Base-by-base conservation (phyloP, 2,797 vertebrate species). In the Ceryle rudis region DNA sequence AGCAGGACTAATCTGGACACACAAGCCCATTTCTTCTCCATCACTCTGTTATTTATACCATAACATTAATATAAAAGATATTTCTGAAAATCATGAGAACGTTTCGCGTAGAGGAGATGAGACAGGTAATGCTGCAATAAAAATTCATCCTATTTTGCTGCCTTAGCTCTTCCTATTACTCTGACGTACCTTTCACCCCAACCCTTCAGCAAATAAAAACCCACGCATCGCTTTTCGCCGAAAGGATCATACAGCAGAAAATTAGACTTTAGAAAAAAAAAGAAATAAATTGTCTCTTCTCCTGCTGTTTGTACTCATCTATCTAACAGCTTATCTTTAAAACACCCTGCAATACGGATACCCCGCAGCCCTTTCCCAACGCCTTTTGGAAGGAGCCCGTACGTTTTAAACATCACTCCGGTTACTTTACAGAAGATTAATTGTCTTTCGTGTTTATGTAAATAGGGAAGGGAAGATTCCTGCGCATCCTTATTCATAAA, bases 381-480 rank as follows among this genome's bases (percentile, higher is more conserved):
- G 29, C 7, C 47, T 6, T 73, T 67, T 28, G 25, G 81, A 82
- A 70, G 57, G 22, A 62, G n/a, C 5, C 52, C 61, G 29, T 9
- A 33, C 16, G 14, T 83, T 90, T 66, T n/a, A 46, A 88, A 57
- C 65, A 70, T 23, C 67, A 14, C 74, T 39, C 79, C 14, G 16
- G 52, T 81, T 92, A 70, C 79, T 95, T 96, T 92, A 55, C 61
- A 75, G 72, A 91, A 97, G 97, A 97, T 95, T 96, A 97, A 97
- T 91, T 95, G 73, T 77, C 83, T 61, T 71, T 67, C 6, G 14
- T 65, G 73, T 87, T 96, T 95, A 94, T 97, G 94, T 80, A 97
- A 97, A 97, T 92, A 96, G 77, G 55, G 88, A 60, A 92, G 70
- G 5, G 23, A 87, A 90, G 93, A 92, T 93, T 96, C 70, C 75